Base-by-base conservation (phyloP, 2,113 vertebrate species). In the Rhizomys pruinosus region DNA sequence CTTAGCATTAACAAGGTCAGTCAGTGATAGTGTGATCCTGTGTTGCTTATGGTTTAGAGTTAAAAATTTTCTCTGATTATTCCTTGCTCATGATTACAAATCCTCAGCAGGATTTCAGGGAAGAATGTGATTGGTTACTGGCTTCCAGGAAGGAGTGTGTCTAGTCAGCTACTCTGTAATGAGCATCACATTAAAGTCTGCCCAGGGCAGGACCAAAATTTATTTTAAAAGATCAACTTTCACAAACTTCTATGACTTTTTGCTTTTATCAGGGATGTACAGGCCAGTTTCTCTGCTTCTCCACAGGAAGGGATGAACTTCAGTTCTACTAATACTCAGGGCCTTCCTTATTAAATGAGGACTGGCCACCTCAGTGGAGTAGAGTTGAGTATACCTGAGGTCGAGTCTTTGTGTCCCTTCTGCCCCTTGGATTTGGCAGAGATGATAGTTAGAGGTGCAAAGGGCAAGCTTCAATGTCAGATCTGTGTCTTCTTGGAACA, bases 141-240 rank as follows among this genome's bases (percentile, higher is more conserved):
- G 32, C 29, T 78, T 91, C 80, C 13, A 27, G 52, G 55, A n/a
- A 69, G 73, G 59, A 64, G 29, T 34, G 12, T 74, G 29, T 34
- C 10, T 74, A 42, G 34, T 90, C 44, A 88, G 42, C 39, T 59
- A 19, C 37, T 66, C 0, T 29, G 15, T 73, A 23, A 0, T 78
- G 84, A 34, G 25, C 59, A 23, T 55, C 34, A 5, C 77, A 57
- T 88, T 44, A 37, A 59, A 68, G 81, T 79, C 87, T 81, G 17
- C 77, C 39, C 44, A 73, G 12, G 2, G 25, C 47, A 52, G 27
- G 37, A 71, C 44, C 39, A 61, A 32, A 68, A 52, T 69, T 74
- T 77, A 63, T 73, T 81, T 87, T 71, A 76, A 87, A 93, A 95
- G 71, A 22, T 74, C n/a, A 78, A 3, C 44, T 92, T 84, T 92